Evolutionary conservation across 2,113 vertebrate genomes (phyloP).

Genomic region (Chionis minor): DNA sequence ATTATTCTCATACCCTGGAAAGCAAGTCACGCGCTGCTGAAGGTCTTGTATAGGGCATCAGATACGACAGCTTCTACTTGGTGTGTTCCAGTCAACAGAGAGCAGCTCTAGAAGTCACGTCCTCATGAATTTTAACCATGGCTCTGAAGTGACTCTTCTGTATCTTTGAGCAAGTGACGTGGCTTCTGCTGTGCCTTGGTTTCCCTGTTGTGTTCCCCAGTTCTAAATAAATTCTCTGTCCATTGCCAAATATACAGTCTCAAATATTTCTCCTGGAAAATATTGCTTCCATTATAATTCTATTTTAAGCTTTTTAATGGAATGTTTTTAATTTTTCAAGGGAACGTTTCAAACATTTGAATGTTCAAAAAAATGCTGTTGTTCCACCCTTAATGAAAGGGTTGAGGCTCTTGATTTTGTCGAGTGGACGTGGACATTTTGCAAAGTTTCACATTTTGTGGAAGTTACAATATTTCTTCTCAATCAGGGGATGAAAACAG

Average conservation of each 20-base stretch:
- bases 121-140: background rate
- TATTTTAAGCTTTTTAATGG: background rate
- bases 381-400: background rate
- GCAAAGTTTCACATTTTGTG: background rate
- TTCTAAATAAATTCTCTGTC: background rate
- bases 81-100: background rate
- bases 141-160: background rate
- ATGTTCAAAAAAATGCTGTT: background rate
- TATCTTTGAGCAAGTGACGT: background rate
- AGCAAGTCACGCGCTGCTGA: background rate
- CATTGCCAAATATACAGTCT: background rate
- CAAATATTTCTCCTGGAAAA: background rate
- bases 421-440: fast-evolving
- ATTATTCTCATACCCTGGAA: background rate
- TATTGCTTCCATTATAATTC: background rate
- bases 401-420: background rate
- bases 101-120: background rate
- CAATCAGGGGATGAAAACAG: background rate
- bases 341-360: background rate
- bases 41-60: background rate
- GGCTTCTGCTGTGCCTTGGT: background rate
- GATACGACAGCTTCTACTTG: background rate
- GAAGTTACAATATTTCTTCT: background rate
- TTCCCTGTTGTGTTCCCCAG: background rate
- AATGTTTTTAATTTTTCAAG: background rate